Percentiles rank a stretch among this genome's conserved stretches.
Conservation (phyloP, 2,113 vertebrate species). For the Alexandromys fortis region DNA sequence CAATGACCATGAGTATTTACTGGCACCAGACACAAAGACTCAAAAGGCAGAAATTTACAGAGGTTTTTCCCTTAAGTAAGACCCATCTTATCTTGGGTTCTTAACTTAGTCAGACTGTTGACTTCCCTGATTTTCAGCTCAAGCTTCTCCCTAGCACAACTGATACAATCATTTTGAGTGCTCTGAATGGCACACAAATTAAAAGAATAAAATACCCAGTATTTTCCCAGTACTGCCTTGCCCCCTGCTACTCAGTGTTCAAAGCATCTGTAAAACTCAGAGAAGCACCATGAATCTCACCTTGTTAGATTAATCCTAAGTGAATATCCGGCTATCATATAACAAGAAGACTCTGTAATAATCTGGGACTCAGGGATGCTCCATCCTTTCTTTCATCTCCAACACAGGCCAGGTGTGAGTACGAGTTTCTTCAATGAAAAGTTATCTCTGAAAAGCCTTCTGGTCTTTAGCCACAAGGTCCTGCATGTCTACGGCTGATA, state of each 20-base stretch:
- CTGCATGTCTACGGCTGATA: background rate
- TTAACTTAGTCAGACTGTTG: background rate
- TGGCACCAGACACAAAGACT: background rate
- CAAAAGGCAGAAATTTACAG: background rate
- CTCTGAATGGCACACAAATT: background rate
- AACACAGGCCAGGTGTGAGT: background rate
- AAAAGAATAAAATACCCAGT: background rate
- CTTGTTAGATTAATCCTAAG: fast-evolving
- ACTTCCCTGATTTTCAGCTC: background rate
- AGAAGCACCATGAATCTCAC: fast-evolving
- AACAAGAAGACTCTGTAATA: background rate
- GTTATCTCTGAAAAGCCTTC: background rate
- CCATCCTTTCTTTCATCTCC: background rate
- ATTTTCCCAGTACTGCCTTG: background rate
- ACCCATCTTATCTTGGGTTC: background rate
- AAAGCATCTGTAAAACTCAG: background rate
- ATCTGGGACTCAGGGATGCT: background rate
- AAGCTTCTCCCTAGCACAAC: background rate
- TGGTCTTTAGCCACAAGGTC: background rate
- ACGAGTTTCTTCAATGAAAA: background rate
- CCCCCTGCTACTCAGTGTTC: background rate
- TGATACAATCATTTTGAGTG: background rate
- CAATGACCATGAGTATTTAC: background rate
- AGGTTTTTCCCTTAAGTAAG: background rate
- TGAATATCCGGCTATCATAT: background rate